Base-by-base conservation (phyloP, 1,140 invertebrate genomes). In the Meteorus sp. region DNA sequence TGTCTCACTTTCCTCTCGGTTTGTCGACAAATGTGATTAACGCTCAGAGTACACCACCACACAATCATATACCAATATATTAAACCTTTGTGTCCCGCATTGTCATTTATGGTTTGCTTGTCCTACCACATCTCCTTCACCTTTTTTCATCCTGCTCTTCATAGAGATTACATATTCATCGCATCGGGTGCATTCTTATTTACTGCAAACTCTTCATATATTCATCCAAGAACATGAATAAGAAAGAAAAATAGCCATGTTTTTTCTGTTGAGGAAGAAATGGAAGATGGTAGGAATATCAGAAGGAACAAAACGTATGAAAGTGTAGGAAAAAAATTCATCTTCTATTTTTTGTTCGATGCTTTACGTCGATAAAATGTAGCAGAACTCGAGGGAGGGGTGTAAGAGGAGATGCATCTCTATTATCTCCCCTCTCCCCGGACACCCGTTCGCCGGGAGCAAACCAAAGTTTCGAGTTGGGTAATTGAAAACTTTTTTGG, bases 11-110 rank as follows among this genome's bases (percentile, higher is more conserved):
- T 50, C 59, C 55, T 43, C 61, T 41, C 43, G 54, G 52, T 47
- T 56, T 23, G n/a, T 31, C 56, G 37, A 31, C n/a, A 63, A 69
- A 67, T 45, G 43, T 57, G 51, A 62, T 66, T 69, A 68, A 64
- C 19, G 51, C 33, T 44, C 52, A 62, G 65, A 69, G 57, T 65
- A 61, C 61, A 61, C 52, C 61, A 27, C n/a, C n/a, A n/a, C n/a
- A n/a, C n/a, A n/a, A n/a, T n/a, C n/a, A n/a, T n/a, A n/a, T n/a
- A n/a, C n/a, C n/a, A n/a, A n/a, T n/a, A n/a, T n/a, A n/a, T n/a
- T 44, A 44, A 7, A 48, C 25, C 29, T 48, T 31, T 31, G 9
- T 3, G 7, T 9, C 1, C 31, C 19, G 17, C 3, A 13, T 48
- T 17, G 19, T 31, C 3, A 4, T 31, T 48, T 31, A 22, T 7